Evolutionary conservation across 2,797 vertebrate genomes (phyloP).

Genomic region (Dallia pectoralis): DNA sequence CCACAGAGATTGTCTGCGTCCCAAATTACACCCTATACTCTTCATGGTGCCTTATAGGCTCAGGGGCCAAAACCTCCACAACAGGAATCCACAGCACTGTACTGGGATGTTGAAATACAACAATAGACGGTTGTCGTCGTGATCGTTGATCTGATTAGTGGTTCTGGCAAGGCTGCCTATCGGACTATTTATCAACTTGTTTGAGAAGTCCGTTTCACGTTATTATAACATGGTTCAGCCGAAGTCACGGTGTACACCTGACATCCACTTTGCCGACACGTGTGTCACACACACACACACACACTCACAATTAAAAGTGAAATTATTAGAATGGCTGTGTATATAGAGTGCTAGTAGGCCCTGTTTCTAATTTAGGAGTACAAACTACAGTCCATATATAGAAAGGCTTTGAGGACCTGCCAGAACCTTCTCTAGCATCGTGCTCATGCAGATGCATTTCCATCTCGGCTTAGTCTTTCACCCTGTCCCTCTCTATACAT

Average conservation of each 20-base stretch:
- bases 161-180: not conserved
- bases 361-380: not conserved
- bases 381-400: not conserved
- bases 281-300: too few species aligned
- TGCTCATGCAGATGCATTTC: not conserved
- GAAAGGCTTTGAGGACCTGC: slow-evolving; percentile 1
- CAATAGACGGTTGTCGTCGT: too few species aligned
- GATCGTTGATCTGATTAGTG: not conserved
- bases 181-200: not conserved
- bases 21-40: not conserved
- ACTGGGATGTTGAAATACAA: too few species aligned
- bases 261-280: not conserved
- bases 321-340: not conserved
- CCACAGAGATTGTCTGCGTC: not conserved
- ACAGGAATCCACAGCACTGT: not conserved
- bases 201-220: not conserved
- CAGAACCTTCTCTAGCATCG: slow-evolving; percentile 1
- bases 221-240: not conserved
- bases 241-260: not conserved
- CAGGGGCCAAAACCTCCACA: not conserved
- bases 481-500: too few species aligned
- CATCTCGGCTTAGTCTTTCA: not conserved
- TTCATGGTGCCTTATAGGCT: not conserved
- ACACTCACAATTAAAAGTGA: not conserved
- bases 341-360: not conserved